Evolutionary conservation across 2,797 vertebrate species (phyloP).

Genomic region (Paramormyrops hopkinsi): DNA sequence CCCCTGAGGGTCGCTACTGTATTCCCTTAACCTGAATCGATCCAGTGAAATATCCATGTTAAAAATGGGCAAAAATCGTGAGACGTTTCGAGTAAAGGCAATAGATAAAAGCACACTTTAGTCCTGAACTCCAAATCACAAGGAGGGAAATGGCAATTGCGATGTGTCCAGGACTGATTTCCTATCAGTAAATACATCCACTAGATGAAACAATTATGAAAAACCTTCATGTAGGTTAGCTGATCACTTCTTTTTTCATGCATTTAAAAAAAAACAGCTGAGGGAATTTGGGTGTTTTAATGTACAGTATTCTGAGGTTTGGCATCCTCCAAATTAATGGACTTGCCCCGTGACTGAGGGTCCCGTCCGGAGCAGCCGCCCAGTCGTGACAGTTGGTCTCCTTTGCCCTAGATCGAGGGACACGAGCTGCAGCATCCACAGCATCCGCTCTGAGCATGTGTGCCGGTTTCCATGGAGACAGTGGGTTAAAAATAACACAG

Average conservation of each 20-base stretch:
- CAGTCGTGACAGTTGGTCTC: not conserved
- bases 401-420: slow-evolving; percentile 28
- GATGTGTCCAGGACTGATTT: not conserved
- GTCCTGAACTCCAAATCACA: not conserved
- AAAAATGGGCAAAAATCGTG: not conserved
- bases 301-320: not conserved
- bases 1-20: not conserved
- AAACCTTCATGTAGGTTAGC: not conserved
- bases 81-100: not conserved
- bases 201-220: not conserved
- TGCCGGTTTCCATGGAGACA: slow-evolving; percentile 67
- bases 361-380: slow-evolving; percentile 5
- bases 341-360: slow-evolving; percentile 18
- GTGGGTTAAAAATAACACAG: slow-evolving; percentile 75
- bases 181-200: not conserved
- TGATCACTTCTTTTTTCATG: not conserved
- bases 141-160: not conserved
- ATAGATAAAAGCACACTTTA: not conserved
- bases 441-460: slow-evolving; percentile 56
- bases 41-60: not conserved
- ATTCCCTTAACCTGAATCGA: not conserved
- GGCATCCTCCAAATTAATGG: not conserved
- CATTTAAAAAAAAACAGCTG: not conserved
- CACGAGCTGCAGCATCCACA: slow-evolving; percentile 33
- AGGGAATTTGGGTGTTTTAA: not conserved